Base-by-base conservation (phyloP, 2,113 vertebrate genomes). In the Syngnathoides biaculeatus region DNA sequence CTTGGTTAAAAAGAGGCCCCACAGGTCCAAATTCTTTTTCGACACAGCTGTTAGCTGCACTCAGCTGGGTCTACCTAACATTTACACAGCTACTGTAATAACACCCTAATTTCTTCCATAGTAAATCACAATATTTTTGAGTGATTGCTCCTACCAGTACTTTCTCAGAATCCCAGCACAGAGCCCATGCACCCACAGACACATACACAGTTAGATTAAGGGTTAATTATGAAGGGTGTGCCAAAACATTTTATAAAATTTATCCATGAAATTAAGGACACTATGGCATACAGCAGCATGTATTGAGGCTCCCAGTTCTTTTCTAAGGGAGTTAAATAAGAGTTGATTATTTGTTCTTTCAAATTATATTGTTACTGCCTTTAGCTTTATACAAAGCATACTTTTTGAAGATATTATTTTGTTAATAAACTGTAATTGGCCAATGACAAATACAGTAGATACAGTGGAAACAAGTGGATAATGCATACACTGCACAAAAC, bases 191-290 rank as follows among this genome's bases (percentile, higher is more conserved):
- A 2, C 35, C 13, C 20, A 4, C 8, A 58, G 14, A 20, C 30
- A 38, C 53, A 55, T 13, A 1, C 30, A 58, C 15, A 3, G 15
- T 35, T 35, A 58, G 56, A 19, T 35, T 19, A 42, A n/a, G 26
- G 53, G 14, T 52, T 79, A 62, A 79, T 79, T 68, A 79, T 60
- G 58, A 57, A 70, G 27, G 43, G 53, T 73, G 55, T 65, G 71
- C 24, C 50, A 72, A n/a, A n/a, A n/a, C n/a, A 17, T 19, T 20
- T 30, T 39, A 59, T 2, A 4, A 38, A 14, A 19, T 15, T 39
- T 40, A 65, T 27, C 61, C 6, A 43, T 50, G 22, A 12, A 8
- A 50, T 7, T 59, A 38, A 39, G 40, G 30, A 60, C 38, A 40
- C 17, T 66, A 35, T 35, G 30, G 64, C 43, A 64, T 39, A 58